These are phyloP conservation scores for Pterobdella sp. DNA, from an alignment of 2,888 invertebrate species.

Conservation along the genomic window DNA sequence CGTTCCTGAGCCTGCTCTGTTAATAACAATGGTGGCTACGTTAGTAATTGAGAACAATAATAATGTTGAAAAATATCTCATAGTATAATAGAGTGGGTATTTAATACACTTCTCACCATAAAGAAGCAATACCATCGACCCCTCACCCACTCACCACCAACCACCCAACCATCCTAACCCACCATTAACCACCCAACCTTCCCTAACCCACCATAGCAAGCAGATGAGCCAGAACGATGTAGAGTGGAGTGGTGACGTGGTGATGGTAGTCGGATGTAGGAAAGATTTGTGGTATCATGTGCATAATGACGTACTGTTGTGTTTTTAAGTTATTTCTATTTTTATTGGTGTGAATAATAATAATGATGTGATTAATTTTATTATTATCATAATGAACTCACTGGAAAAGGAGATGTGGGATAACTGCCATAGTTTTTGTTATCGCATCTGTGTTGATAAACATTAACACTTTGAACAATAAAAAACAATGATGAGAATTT, in stretches of 20 bases:
- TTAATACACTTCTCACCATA: too few relatives aligned
- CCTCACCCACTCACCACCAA: too few relatives aligned
- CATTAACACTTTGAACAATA: too few relatives aligned
- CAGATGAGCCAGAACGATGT: conserved; percentile 75
- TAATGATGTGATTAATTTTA: too few relatives aligned
- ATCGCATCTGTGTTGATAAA: not conserved
- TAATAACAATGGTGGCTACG: not conserved
- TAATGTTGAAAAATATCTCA: not conserved
- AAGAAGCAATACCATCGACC: too few relatives aligned
- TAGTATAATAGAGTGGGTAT: too few relatives aligned
- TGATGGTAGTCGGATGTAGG: conserved; percentile 84
- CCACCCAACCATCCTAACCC: too few relatives aligned
- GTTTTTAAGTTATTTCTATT: too few relatives aligned
- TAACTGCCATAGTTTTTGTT: not conserved
- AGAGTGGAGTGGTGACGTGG: conserved; percentile 71
- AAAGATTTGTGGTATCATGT: conserved; percentile 68
- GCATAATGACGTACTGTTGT: not conserved
- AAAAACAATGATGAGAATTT: too few relatives aligned
- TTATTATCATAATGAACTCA: not conserved
- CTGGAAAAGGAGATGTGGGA: not conserved
- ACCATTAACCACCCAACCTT: too few relatives aligned
- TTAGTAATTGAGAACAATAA: not conserved
- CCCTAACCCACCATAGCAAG: conserved; percentile 51
- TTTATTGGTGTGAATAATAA: too few relatives aligned
- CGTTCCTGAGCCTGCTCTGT: conserved; percentile 1